A percentile compares a stretch with the other conserved stretches of the same genome.
Conservation (phyloP, 2,888 invertebrate species). For the Baccha elongata region DNA sequence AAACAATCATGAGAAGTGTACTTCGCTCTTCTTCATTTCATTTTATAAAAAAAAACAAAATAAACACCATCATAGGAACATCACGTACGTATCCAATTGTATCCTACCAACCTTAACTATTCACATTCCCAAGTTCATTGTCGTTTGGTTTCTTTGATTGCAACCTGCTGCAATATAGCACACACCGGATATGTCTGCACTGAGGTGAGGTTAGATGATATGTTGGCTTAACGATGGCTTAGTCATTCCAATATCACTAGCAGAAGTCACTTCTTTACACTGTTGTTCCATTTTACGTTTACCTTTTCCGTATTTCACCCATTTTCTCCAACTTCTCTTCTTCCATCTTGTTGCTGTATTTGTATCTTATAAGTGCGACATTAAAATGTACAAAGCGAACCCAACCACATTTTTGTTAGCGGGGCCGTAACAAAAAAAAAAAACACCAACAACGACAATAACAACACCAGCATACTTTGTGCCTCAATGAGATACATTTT, state of each 20-base stretch:
- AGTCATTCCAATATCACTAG: conserved; percentile 14
- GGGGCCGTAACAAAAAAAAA: conserved; percentile 15
- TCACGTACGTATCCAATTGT: not conserved
- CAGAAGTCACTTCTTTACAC: conserved; percentile 12
- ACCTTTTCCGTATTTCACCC: conserved; percentile 2
- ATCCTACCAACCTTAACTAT: not conserved
- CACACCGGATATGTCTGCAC: conserved; percentile 29
- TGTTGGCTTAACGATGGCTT: conserved; percentile 3
- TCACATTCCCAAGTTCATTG: conserved; percentile 16
- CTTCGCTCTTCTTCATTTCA: too few species aligned
- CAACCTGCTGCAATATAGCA: not conserved
- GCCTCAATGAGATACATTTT: conserved; percentile 56
- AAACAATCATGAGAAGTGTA: too few species aligned
- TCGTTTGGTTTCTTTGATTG: conserved; percentile 8
- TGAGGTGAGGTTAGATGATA: conserved; percentile 14
- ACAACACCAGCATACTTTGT: conserved; percentile 29
- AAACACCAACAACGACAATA: not conserved
- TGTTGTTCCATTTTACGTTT: conserved; percentile 7
- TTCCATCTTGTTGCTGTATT: conserved; percentile 3
- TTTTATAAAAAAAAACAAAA: too few species aligned
- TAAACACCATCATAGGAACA: not conserved
- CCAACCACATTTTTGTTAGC: conserved; percentile 43
- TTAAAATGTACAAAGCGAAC: conserved; percentile 53
- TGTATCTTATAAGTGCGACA: conserved; percentile 55
- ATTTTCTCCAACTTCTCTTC: not conserved